Evolutionary conservation across 37 sponge, comb jelly and placozoan species (phyloP), one percentile per base, ranked within the genome.

Genomic region (Aplysina aerophoba): DNA sequence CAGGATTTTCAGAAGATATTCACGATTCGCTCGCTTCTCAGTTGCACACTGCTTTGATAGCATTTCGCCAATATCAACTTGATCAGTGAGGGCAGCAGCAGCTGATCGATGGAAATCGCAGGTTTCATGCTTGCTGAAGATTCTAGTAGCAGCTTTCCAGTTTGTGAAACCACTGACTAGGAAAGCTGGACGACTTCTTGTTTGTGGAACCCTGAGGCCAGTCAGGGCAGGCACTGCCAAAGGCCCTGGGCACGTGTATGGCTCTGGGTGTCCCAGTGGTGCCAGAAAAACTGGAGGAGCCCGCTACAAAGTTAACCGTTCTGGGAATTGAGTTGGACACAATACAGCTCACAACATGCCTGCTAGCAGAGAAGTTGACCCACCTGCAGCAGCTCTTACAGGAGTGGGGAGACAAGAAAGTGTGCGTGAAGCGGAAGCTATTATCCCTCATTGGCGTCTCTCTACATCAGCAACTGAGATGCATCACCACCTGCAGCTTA

Each of bases 401-500:
- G n/a, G 57, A 13, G 0, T 88, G 84, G 89, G 16, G 13, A 36
- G 55, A 72, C 24, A 53, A 50, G 33, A 81, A 82, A 44, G 3
- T 33, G 0, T 73, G 88, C 55, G 0, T 15, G 36, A 86, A 86
- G 86, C 55, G 78, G 65, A 77, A 90, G 44, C 82, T 85, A 14
- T 78, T 80, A 0, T 90, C 89, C 1, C 84, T 89, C 24, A 77
- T 84, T 19, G 89, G 90, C 0, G 62, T 0, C 56, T 81, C 63
- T 59, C 84, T 0, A 85, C 25, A 50, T 53, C 24, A 21, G 81
- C 82, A 15, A 37, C 36, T 20, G 25, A 80, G 24, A 28, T 72
- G 78, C 75, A 85, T 37, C 90, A 85, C 31, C 77, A 63, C 41
- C 50, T 85, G 33, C 41, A 57, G 36, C 78, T 90, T 20, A 89